Conservation (phyloP, 2,113 vertebrate species). For the Nyctereutes procyonoides region DNA sequence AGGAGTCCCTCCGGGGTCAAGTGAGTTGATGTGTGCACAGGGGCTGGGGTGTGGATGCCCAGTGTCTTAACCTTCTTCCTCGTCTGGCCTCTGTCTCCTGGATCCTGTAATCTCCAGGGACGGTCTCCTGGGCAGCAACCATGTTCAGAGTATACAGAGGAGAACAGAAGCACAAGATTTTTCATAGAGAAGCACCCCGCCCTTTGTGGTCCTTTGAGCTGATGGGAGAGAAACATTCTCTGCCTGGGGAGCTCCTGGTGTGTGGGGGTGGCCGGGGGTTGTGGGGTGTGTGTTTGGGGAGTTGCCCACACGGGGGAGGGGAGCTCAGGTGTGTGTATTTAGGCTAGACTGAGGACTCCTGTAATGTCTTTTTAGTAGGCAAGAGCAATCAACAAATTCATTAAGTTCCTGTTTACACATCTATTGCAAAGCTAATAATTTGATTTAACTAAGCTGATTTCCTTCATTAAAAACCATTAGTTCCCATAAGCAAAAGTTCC, state of each 20-base stretch:
- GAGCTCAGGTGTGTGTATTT: neutral
- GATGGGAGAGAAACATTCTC: conserved; percentile 34
- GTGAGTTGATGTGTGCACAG: neutral
- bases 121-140: neutral
- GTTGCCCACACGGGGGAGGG: neutral
- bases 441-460: conserved; percentile 78
- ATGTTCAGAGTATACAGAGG: neutral
- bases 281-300: neutral
- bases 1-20: neutral
- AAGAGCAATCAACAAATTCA: conserved; percentile 73
- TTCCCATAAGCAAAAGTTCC: conserved; percentile 70
- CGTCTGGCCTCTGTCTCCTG: neutral
- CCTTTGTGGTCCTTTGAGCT: neutral
- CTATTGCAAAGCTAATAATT: conserved; percentile 78
- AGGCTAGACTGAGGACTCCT: neutral
- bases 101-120: neutral
- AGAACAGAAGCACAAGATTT: conserved; percentile 23
- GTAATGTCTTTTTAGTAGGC: conserved; percentile 48
- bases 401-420: conserved; percentile 77
- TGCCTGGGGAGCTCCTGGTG: conserved; percentile 6
- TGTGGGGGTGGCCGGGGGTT: too few species aligned
- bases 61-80: neutral
- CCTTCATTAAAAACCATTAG: conserved; percentile 82
- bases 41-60: neutral
- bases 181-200: neutral